phyloP scores from a whole-genome alignment of 2,797 vertebrate species.

The Synaphobranchus kaupii region DNA sequence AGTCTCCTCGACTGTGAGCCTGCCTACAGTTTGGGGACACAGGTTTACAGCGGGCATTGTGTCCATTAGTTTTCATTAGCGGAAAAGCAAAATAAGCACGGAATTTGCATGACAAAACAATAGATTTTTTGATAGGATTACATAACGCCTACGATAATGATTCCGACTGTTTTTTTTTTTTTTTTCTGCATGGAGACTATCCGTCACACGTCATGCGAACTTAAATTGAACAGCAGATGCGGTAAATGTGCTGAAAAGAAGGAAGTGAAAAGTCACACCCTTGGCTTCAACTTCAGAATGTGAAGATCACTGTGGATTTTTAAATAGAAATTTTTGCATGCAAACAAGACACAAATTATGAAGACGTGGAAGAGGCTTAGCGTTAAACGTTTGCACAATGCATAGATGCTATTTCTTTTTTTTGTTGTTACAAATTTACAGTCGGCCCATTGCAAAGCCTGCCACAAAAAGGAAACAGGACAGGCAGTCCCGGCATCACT shows the following conservation, averaged over 20 bases:
- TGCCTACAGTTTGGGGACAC: neutral
- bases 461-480: slow-evolving; percentile 72
- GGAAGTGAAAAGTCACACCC: neutral
- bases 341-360: slow-evolving; percentile 17
- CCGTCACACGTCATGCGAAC: neutral
- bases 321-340: neutral
- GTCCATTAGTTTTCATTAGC: neutral
- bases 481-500: slow-evolving; percentile 71
- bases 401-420: slow-evolving; percentile 21
- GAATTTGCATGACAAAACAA: neutral
- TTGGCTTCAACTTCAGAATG: neutral
- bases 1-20: neutral
- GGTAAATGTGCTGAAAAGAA: neutral
- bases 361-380: slow-evolving; percentile 31
- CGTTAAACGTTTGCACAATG: neutral
- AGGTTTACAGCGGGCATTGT: neutral
- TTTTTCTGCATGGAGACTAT: neutral
- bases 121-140: neutral
- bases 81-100: neutral
- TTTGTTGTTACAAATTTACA: slow-evolving; percentile 65
- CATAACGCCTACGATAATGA: neutral
- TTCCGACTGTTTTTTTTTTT: slow-evolving; percentile 6
- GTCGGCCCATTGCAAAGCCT: slow-evolving; percentile 78
- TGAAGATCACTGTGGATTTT: neutral
- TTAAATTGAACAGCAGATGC: neutral